Conservation (phyloP, 1,140 invertebrate species). For the Tetramorium simillimum region DNA sequence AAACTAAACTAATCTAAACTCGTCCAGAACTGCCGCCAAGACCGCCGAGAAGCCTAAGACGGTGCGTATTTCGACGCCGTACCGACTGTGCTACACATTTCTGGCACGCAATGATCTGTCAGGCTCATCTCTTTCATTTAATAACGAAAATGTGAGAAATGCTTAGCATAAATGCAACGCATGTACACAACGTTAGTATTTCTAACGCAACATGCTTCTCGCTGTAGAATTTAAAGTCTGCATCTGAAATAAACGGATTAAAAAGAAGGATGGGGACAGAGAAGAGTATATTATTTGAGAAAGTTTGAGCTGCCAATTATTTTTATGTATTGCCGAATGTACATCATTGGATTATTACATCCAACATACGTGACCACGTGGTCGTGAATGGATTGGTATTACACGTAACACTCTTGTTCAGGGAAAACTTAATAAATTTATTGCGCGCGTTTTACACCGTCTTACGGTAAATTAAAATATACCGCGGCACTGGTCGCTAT, state of each 20-base stretch:
- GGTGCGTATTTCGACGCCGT: slow-evolving; percentile 62
- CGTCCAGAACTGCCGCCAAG: slow-evolving; percentile 76
- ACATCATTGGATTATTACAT: neutral
- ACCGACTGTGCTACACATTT: slow-evolving; percentile 24
- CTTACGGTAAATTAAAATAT: slow-evolving; percentile 40
- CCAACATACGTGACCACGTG: neutral
- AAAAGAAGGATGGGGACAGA: neutral
- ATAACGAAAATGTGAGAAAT: neutral
- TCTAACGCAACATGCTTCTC: neutral
- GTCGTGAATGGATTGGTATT: neutral
- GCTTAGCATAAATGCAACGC: no score
- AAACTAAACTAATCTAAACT: slow-evolving; percentile 85
- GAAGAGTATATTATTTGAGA: neutral
- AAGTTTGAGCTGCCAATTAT: neutral
- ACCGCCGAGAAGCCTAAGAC: slow-evolving; percentile 73
- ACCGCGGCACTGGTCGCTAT: neutral
- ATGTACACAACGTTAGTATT: neutral
- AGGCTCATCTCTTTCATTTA: slow-evolving; percentile 18
- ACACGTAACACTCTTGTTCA: neutral
- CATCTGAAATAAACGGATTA: neutral
- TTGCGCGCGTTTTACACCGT: slow-evolving; percentile 4
- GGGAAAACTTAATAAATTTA: slow-evolving; percentile 35
- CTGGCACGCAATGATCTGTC: slow-evolving; percentile 37
- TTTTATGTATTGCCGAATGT: neutral
- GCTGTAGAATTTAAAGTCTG: neutral